phyloP scores from a whole-genome alignment of 2,888 invertebrate species.

The Hirtodrosophila trivittata region DNA sequence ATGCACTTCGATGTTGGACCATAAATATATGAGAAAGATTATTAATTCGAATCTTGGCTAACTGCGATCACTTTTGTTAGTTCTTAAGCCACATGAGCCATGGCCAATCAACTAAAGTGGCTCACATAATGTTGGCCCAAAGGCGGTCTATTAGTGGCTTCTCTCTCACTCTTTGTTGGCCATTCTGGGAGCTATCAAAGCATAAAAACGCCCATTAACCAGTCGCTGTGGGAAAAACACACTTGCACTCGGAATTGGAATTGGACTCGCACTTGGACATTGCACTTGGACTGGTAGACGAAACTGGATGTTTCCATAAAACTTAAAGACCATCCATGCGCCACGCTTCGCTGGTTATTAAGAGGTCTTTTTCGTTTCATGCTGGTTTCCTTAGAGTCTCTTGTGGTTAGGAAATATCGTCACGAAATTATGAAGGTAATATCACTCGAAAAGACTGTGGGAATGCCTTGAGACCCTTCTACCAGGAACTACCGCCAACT shows the following conservation, averaged over 20 bases:
- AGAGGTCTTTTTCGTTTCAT: conserved; percentile 55
- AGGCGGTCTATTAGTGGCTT: not conserved
- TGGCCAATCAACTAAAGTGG: conserved; percentile 2
- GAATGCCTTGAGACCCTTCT: conserved; percentile 15
- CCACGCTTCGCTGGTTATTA: conserved; percentile 58
- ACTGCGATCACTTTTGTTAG: too few species aligned
- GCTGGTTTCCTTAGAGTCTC: conserved; percentile 32
- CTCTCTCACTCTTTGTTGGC: not conserved
- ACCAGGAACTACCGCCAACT: not conserved
- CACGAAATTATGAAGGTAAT: conserved; percentile 34
- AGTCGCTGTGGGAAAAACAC: conserved; percentile 58
- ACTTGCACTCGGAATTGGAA: conserved; percentile 31
- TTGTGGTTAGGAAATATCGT: conserved; percentile 47
- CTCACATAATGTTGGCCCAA: conserved; percentile 9
- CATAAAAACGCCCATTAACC: conserved; percentile 74
- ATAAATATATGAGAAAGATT: too few species aligned
- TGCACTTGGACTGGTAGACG: not conserved
- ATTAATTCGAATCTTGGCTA: too few species aligned
- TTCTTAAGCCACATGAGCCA: too few species aligned
- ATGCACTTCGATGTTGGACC: too few species aligned
- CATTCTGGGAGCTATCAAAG: conserved; percentile 57
- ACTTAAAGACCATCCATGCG: conserved; percentile 28
- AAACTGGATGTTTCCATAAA: conserved; percentile 1
- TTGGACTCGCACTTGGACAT: conserved; percentile 2
- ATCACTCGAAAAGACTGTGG: conserved; percentile 30